Base-by-base conservation (phyloP, 1,140 invertebrate genomes). In the Wasmannia auropunctata region DNA sequence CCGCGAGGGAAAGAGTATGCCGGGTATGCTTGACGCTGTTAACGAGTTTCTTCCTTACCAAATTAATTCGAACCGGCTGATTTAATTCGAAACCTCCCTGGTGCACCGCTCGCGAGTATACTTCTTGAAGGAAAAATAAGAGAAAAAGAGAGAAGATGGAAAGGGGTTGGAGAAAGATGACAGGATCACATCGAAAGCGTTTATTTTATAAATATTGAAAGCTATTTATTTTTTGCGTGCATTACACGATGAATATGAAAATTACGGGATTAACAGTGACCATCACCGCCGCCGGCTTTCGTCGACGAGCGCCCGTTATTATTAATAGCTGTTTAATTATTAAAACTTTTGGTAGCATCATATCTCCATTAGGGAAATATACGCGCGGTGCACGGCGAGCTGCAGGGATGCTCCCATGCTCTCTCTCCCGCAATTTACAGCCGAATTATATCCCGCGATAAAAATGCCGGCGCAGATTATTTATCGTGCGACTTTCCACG, bases 61-160 rank as follows among this genome's bases (percentile, higher is more conserved):
- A 72, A 83, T 83, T 83, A 72, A 83, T 83, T 58, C 25, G 49
- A 43, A 0, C 19, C 22, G 14, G 79, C 37, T 74, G 65, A 83
- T 83, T 70, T 81, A 81, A 81, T 81, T 22, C 16, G 37, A 74
- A 22, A n/a, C n/a, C 7, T 31, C 7, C 1, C 22, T 16, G 49
- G 37, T 6, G 28, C n/a, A 11, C 28, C 6, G 25, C 25, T 43
- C 10, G 67, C 60, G 37, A 62, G 40, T 69, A 22, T 40, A 34
- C 8, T 40, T 58, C 11, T 22, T 10, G n/a, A 58, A 37, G 19
- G 60, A 51, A 67, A 31, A 19, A 8, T 10, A 2, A 22, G 34
- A 37, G 31, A n/a, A 8, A 34, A 6, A 14, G 16, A 40, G 7
- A 11, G 14, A 16, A 19, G 28, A 19, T 0, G 0, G 16, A 31